phyloP scores from a whole-genome alignment of 2,888 invertebrate species.

The Neuroscelio doddi region DNA sequence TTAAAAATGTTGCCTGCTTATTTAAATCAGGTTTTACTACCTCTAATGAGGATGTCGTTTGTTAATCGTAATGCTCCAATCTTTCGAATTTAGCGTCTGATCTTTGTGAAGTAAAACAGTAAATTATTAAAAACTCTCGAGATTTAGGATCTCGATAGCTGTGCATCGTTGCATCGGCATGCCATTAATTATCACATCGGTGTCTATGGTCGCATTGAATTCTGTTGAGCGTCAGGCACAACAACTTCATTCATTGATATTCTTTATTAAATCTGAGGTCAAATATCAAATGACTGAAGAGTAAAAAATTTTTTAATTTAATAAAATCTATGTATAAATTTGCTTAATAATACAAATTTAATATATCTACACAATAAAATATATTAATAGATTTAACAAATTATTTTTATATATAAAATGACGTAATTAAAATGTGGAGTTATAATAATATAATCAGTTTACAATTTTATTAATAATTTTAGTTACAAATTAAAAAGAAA shows the following conservation, averaged over 20 bases:
- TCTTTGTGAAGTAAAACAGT: neutral
- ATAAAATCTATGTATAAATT: too few species aligned
- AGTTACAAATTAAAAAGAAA: too few species aligned
- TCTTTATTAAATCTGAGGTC: too few species aligned
- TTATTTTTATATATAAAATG: too few species aligned
- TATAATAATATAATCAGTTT: too few species aligned
- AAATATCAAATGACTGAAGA: too few species aligned
- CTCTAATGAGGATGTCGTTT: neutral
- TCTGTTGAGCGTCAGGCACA: neutral
- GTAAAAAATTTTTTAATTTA: too few species aligned
- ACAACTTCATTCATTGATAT: constrained; percentile 1
- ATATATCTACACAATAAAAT: too few species aligned
- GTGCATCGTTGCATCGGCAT: neutral
- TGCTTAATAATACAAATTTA: too few species aligned
- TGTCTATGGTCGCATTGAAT: neutral
- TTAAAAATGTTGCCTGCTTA: neutral
- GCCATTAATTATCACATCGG: constrained; percentile 2
- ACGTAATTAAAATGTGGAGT: too few species aligned
- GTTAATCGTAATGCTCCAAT: neutral
- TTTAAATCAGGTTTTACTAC: neutral
- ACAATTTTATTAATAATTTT: too few species aligned
- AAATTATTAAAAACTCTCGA: neutral
- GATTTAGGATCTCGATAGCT: neutral
- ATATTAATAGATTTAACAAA: too few species aligned
- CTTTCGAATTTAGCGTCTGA: neutral